phyloP scores from a whole-genome alignment of 2,888 invertebrate genomes.

The Apantesis nais region DNA sequence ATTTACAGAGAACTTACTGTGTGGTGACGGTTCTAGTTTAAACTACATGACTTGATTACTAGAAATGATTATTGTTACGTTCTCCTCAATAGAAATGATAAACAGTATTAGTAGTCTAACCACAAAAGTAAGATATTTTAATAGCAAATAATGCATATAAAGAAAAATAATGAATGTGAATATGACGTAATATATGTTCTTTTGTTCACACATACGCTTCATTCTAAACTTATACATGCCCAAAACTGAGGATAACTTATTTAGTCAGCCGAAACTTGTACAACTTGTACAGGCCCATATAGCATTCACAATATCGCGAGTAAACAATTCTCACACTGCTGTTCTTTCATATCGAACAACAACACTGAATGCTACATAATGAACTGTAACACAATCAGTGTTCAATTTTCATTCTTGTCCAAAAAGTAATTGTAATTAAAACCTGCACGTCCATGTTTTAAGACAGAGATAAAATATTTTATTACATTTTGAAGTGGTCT shows the following conservation, averaged over 20 bases:
- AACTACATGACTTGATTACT: not conserved
- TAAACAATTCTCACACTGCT: too few species aligned
- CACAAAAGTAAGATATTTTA: too few species aligned
- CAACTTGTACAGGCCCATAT: too few species aligned
- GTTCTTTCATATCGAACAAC: not conserved
- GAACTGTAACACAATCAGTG: not conserved
- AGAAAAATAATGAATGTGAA: not conserved
- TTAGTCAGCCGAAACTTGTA: too few species aligned
- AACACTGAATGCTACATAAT: not conserved
- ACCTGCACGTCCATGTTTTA: not conserved
- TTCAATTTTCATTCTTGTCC: not conserved
- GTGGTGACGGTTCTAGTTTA: not conserved
- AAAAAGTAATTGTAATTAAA: not conserved
- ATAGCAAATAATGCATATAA: too few species aligned
- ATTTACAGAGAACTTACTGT: not conserved
- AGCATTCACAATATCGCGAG: too few species aligned
- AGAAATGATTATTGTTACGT: too few species aligned
- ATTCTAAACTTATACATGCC: too few species aligned
- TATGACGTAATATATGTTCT: not conserved
- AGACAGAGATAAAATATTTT: not conserved
- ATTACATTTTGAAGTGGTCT: not conserved
- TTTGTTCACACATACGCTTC: too few species aligned
- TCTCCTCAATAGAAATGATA: not conserved
- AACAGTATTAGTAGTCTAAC: not conserved
- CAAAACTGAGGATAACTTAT: too few species aligned